Percentiles rank a stretch among this genome's conserved stretches.
phyloP scores from a whole-genome alignment of 1,140 invertebrate species.

The Calliphora vicina region DNA sequence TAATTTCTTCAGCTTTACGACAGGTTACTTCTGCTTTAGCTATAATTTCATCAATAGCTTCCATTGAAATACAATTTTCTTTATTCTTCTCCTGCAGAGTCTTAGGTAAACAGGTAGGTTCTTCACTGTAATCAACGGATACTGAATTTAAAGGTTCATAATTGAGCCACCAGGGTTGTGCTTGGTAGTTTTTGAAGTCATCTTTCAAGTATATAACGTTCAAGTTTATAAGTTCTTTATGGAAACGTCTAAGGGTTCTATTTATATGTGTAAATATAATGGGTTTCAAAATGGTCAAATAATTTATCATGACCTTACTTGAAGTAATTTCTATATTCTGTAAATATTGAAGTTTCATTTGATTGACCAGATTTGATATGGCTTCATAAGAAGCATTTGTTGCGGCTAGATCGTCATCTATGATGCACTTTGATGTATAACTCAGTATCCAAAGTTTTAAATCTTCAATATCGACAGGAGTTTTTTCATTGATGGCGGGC shows the following conservation, averaged over 20 bases:
- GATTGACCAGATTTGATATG: conserved; percentile 41
- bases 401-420: conserved; percentile 13
- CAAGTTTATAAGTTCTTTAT: neutral
- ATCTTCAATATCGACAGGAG: neutral
- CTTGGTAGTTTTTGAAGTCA: conserved; percentile 22
- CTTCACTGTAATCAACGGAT: conserved; percentile 19
- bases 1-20: conserved; percentile 23
- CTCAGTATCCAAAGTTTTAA: conserved; percentile 48
- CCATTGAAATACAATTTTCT: neutral
- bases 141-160: conserved; percentile 32
- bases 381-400: conserved; percentile 39
- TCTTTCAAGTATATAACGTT: conserved; percentile 34
- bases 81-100: neutral
- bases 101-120: neutral
- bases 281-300: conserved; percentile 44
- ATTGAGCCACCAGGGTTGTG: conserved; percentile 41
- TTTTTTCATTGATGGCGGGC: conserved; percentile 37
- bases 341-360: conserved; percentile 17
- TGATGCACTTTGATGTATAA: conserved; percentile 44
- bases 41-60: conserved; percentile 34
- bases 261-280: conserved; percentile 35
- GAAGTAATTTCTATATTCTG: neutral
- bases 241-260: conserved; percentile 1
- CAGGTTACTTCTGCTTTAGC: conserved; percentile 33
- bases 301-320: conserved; percentile 35